phyloP scores from a whole-genome alignment of 2,113 vertebrate species.

The Agapornis roseicollis region DNA sequence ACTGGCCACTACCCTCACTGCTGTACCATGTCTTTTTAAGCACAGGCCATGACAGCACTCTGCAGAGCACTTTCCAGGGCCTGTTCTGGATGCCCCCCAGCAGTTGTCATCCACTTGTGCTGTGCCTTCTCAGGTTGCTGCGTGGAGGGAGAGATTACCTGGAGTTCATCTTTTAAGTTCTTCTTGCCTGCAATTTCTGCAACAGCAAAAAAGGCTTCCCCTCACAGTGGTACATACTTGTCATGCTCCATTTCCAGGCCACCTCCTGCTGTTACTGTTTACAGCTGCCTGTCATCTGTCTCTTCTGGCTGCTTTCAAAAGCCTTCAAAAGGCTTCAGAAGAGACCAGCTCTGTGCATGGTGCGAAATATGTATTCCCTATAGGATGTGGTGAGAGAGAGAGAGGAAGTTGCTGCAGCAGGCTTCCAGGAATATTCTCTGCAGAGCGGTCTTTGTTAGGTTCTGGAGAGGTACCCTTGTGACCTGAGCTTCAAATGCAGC shows the following conservation, averaged over 20 bases:
- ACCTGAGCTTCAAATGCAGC: not conserved
- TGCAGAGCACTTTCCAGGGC: not conserved
- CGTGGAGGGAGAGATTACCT: not conserved
- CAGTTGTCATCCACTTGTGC: not conserved
- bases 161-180: not conserved
- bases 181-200: not conserved
- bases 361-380: not conserved
- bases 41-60: not conserved
- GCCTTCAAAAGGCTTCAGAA: not conserved
- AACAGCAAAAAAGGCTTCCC: not conserved
- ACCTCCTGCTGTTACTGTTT: not conserved
- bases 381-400: not conserved
- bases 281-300: not conserved
- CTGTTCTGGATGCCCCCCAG: not conserved
- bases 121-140: not conserved
- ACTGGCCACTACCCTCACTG: not conserved
- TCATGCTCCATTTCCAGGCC: not conserved
- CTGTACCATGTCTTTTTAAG: not conserved
- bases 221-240: not conserved
- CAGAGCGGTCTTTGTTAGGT: not conserved
- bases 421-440: not conserved
- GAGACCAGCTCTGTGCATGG: not conserved
- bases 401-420: not conserved
- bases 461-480: not conserved
- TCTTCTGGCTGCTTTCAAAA: not conserved